A percentile compares a stretch with the other conserved stretches of the same genome.
phyloP scores from a whole-genome alignment of 2,888 invertebrate genomes.

The Molorchus minor region DNA sequence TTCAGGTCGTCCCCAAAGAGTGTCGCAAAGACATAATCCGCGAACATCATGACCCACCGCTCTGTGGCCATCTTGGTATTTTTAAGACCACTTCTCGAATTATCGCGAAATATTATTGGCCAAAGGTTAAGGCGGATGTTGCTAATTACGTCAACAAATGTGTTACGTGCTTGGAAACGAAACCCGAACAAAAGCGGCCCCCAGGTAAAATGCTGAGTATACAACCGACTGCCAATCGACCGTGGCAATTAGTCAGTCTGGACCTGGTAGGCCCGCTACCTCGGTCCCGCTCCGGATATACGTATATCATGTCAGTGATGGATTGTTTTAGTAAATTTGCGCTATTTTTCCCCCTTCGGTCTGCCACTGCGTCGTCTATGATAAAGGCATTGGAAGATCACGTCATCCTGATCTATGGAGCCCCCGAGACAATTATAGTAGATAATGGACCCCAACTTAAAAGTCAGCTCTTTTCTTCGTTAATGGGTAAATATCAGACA shows the following conservation, averaged over 20 bases:
- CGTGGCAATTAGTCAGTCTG: slow-evolving; percentile 27
- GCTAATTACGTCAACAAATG: slow-evolving; percentile 21
- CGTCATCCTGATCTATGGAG: slow-evolving; percentile 20
- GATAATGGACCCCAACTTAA: neutral
- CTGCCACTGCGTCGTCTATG: slow-evolving; percentile 9
- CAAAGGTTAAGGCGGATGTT: slow-evolving; percentile 12
- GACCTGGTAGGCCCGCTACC: slow-evolving; percentile 28
- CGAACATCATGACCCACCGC: slow-evolving; percentile 2
- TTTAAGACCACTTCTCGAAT: slow-evolving; percentile 8
- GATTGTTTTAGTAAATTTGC: slow-evolving; percentile 25
- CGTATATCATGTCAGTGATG: slow-evolving; percentile 22
- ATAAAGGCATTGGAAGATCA: slow-evolving; percentile 14
- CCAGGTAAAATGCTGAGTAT: slow-evolving; percentile 20
- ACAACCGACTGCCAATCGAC: slow-evolving; percentile 15
- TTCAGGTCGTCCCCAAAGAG: neutral
- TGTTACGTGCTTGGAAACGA: slow-evolving; percentile 10
- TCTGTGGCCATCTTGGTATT: slow-evolving; percentile 16
- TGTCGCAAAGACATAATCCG: neutral
- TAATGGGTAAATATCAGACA: neutral
- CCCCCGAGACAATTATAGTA: neutral
- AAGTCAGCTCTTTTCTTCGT: neutral
- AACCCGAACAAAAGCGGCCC: slow-evolving; percentile 26
- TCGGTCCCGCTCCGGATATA: slow-evolving; percentile 17
- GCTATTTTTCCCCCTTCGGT: slow-evolving; percentile 13
- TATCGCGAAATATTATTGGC: slow-evolving; percentile 13